Evolutionary conservation across 2,797 vertebrate genomes (phyloP), one percentile per base, ranked within the genome.

Genomic region (Eutrigla gurnardus): DNA sequence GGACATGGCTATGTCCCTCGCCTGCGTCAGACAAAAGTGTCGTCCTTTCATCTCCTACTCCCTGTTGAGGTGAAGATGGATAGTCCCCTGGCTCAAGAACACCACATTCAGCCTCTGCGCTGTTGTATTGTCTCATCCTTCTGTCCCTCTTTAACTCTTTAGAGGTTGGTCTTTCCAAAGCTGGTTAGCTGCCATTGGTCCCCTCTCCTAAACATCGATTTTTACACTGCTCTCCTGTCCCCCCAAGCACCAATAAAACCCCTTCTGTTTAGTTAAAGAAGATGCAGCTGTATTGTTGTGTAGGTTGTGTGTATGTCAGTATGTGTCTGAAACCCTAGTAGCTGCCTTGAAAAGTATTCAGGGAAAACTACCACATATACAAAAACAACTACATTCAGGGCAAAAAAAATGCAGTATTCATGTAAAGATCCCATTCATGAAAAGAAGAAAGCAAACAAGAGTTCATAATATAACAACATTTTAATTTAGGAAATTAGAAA

Each of bases 401-500:
- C 4, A 8, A 65, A 55, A 65, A 2, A 18, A 15, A 8, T 55
- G 1, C 4, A 35, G 9, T 13, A 35, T 6, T 4, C 3, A 39
- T 9, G 52, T 54, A 64, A 58, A 5, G 3, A 37, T 46, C 6
- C 59, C 2, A 43, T 53, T 63, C 4, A 70, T 68, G 4, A 60
- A 75, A 88, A 60, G 42, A 90, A 54, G 3, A 77, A 52, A 46
- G 33, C 33, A 76, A 82, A 73, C 71, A 74, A 64, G 2, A 70
- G 25, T 73, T 87, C 50, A 78, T 86, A 78, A 86, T 80, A 84
- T 79, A 86, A 84, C 67, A 81, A 70, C 77, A 63, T 75, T 94
- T 96, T 94, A 95, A 95, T 96, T 95, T 94, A 93, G 52, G 70
- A 94, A 94, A 94, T 92, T 90, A 90, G 69, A 90, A 90, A 84